Evolutionary conservation across 2,113 vertebrate genomes (phyloP), one percentile per base, ranked within the genome.

Genomic region (Anseranas semipalmata): DNA sequence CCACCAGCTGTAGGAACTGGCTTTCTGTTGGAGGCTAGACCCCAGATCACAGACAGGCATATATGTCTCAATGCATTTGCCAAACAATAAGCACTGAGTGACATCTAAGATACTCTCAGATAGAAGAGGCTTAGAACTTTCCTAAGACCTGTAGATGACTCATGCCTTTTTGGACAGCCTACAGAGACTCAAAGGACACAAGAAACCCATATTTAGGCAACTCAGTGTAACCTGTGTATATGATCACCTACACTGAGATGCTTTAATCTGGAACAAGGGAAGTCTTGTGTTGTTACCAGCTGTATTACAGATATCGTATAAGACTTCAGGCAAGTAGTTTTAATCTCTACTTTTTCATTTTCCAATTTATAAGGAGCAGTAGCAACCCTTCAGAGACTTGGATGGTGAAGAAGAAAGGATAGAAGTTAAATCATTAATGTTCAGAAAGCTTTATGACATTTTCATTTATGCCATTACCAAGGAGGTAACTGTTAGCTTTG

Each of bases 241-340:
- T 41, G 37, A 15, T 60, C 5, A 33, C 32, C 9, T 65, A 12
- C 22, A 75, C 15, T 22, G 28, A 81, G 32, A 59, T 39, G 4
- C 56, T 89, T 59, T 43, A 22, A 7, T 1, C 13, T 35, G 19
- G 22, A 89, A 30, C 15, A 50, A n/a, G 17, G 39, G 33, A 52
- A 32, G 18, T 18, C 0, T 3, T 19, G 3, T 0, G 2, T 12
- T 77, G 18, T 39, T 60, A 7, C 35, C 63, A 56, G 58, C 3
- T 80, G 14, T 32, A 35, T 59, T 63, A n/a, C 18, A 72, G 11
- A 46, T n/a, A 17, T 85, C 63, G 32, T 71, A 12, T 37, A 72
- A 82, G 41, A 59, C 4, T 37, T 59, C 43, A 50, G 9, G 46
- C 24, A 80, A 46, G 35, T 5, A 37, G 13, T 28, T 90, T 68